These are phyloP conservation scores for Eupithecia abbreviata DNA, from an alignment of 2,888 invertebrate species.

Conservation along the genomic window DNA sequence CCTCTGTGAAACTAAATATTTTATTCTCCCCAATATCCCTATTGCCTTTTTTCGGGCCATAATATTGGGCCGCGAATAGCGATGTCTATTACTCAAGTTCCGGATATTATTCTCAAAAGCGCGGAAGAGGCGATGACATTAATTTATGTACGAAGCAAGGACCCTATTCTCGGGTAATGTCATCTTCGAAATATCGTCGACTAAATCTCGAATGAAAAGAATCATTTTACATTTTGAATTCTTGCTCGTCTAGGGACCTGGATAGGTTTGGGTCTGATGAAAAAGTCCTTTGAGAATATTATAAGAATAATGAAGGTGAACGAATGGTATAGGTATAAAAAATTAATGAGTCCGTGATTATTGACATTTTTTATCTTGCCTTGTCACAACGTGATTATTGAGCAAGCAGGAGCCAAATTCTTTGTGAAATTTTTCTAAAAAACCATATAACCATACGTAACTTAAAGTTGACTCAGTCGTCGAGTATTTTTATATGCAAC, in stretches of 20 bases:
- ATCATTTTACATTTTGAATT: not conserved
- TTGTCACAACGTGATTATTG: not conserved
- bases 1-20: slow-evolving; percentile 26
- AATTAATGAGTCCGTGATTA: not conserved
- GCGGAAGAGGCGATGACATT: slow-evolving; percentile 37
- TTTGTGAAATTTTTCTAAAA: no score
- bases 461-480: no score
- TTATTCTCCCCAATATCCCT: slow-evolving; percentile 33
- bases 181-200: not conserved
- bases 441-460: no score
- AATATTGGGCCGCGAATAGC: slow-evolving; percentile 40
- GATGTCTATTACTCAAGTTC: slow-evolving; percentile 41
- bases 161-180: not conserved
- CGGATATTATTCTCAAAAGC: slow-evolving; percentile 42
- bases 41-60: slow-evolving; percentile 37
- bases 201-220: not conserved
- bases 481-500: no score
- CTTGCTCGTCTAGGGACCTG: not conserved
- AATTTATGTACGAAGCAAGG: slow-evolving; percentile 41
- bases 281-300: not conserved
- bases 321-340: no score
- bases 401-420: no score
- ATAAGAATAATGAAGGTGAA: no score
- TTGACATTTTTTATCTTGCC: not conserved
- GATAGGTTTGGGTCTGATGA: not conserved